Conservation (phyloP, 2,113 vertebrate species). For the Carassius gibelio region DNA sequence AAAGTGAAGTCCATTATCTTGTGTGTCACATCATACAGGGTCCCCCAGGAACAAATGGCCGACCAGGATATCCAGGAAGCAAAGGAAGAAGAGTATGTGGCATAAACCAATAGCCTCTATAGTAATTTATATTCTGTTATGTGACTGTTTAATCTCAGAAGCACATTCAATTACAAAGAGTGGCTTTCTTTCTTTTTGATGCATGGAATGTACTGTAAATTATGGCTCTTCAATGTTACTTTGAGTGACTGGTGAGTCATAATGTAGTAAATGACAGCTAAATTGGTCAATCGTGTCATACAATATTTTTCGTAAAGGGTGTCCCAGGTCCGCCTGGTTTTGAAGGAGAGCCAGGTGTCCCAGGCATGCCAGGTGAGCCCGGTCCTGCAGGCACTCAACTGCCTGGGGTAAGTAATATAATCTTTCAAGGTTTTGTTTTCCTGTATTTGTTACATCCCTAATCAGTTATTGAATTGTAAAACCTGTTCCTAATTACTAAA, state of each 20-base stretch:
- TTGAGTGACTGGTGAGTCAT: neutral
- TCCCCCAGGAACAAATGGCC: slow-evolving; percentile 87
- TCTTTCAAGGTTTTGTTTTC: neutral
- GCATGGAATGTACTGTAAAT: neutral
- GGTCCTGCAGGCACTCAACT: slow-evolving; percentile 84
- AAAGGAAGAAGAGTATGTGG: slow-evolving; percentile 87
- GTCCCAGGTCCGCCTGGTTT: slow-evolving; percentile 86
- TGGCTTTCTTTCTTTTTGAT: neutral
- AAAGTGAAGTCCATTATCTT: neutral
- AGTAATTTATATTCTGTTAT: neutral
- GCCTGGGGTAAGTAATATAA: slow-evolving; percentile 77
- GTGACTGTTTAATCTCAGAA: neutral
- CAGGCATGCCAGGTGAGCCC: slow-evolving; percentile 89
- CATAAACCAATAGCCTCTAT: neutral
- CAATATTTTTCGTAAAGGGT: slow-evolving; percentile 74
- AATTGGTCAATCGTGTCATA: neutral
- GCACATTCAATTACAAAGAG: neutral
- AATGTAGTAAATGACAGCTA: neutral
- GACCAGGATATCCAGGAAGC: slow-evolving; percentile 84
- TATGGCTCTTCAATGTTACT: neutral
- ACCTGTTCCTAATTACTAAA: neutral
- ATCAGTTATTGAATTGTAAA: too few species aligned
- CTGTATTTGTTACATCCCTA: neutral
- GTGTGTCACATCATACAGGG: slow-evolving; percentile 74
- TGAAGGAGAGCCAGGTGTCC: slow-evolving; percentile 95